phyloP scores from a whole-genome alignment of 2,888 invertebrate species.

The Drosophila heteroneura region DNA sequence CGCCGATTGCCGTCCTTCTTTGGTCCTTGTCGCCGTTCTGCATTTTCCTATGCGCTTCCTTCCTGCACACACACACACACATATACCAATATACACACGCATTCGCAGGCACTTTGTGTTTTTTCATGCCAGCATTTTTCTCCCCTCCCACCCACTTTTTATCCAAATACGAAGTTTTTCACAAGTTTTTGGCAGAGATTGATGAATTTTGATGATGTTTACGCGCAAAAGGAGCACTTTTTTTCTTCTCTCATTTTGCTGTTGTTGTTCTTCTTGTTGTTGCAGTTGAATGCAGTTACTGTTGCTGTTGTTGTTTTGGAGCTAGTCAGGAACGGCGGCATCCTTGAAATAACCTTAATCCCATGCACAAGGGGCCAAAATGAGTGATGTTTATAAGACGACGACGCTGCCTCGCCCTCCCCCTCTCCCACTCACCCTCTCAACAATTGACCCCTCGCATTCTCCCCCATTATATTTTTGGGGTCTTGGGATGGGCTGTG shows the following conservation, averaged over 20 bases:
- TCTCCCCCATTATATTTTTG: not conserved
- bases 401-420: conserved; percentile 17
- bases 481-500: conserved; percentile 22
- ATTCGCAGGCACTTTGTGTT: conserved; percentile 48
- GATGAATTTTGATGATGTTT: conserved; percentile 84
- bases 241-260: conserved; percentile 26
- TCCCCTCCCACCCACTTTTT: conserved; percentile 22
- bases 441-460: not conserved
- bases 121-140: conserved; percentile 39
- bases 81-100: conserved; percentile 26
- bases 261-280: conserved; percentile 5
- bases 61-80: conserved; percentile 25
- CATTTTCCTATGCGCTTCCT: conserved; percentile 53
- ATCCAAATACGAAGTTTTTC: conserved; percentile 63
- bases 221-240: conserved; percentile 75
- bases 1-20: conserved; percentile 45
- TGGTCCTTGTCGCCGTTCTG: conserved; percentile 24
- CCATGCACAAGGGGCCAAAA: conserved; percentile 82
- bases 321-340: conserved; percentile 54
- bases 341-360: conserved; percentile 85
- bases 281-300: conserved; percentile 23
- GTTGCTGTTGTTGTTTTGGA: conserved; percentile 17
- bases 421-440: not conserved
- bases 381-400: conserved; percentile 80
- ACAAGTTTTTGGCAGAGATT: conserved; percentile 85